Evolutionary conservation across 2,113 vertebrate genomes (phyloP), one percentile per base, ranked within the genome.

Genomic region (Tautogolabrus adspersus): DNA sequence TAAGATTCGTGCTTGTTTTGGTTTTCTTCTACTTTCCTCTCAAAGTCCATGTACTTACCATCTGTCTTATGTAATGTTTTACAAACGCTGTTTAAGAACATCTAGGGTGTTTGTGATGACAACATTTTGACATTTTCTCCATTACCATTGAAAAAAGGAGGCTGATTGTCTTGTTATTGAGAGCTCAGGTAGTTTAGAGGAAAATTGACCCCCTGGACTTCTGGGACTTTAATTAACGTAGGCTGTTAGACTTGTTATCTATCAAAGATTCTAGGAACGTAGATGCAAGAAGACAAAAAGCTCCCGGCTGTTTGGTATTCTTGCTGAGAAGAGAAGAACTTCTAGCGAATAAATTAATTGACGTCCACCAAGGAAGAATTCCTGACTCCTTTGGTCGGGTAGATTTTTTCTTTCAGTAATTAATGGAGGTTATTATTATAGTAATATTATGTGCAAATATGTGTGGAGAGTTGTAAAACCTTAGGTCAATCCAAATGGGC

Each of bases 251-350:
- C n/a, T n/a, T n/a, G n/a, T 30, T 37, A 10, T 19, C 8, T 49
- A 19, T 46, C 62, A 58, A 15, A 10, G 19, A 77, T 21, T 52
- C 59, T 22, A 18, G 1, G 19, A 44, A 44, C 51, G 34, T 42
- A 13, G 16, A 68, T 46, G 22, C 26, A 58, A 37, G 38, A 64
- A 40, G 70, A 67, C 40, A 51, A 65, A 65, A 63, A 55, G 18
- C 57, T 49, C 16, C 59, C 40, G 26, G 64, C 26, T 69, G n/a
- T 61, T 88, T 72, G 40, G 40, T 44, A 38, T 60, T 83, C 63
- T 40, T 62, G 47, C 40, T 11, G 38, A 64, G 57, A 11, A 76
- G 42, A 54, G 46, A 49, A 10, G 16, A 5, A 61, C 12, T 72
- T 75, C 57, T 18, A 40, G 44, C 38, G 40, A 38, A 74, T 64